phyloP scores from a whole-genome alignment of 1,140 invertebrate genomes.

The Chionoecetes opilio region DNA sequence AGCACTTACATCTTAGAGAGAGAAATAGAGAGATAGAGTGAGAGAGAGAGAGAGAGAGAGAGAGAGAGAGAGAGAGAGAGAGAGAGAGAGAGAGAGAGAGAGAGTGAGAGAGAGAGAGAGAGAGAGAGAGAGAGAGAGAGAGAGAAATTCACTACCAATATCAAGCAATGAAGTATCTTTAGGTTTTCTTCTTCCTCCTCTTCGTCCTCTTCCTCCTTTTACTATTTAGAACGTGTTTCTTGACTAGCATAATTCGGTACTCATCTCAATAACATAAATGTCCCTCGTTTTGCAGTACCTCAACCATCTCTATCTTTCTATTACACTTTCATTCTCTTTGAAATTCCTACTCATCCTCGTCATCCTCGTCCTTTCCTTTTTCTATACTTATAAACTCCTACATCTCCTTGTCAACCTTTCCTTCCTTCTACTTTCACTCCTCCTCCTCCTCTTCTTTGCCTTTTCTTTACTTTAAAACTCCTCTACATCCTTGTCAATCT shows the following conservation, averaged over 20 bases:
- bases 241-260: no score
- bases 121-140: not conserved
- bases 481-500: not conserved
- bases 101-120: not conserved
- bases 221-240: no score
- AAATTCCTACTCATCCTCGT: not conserved
- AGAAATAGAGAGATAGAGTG: slow-evolving; percentile 4
- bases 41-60: not conserved
- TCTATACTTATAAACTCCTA: no score
- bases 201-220: not conserved
- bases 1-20: not conserved
- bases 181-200: not conserved
- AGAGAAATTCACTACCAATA: not conserved
- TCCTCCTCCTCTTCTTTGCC: not conserved
- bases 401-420: no score
- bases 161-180: not conserved
- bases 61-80: not conserved
- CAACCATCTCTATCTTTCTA: no score
- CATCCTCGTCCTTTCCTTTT: not conserved
- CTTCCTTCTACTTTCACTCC: not conserved
- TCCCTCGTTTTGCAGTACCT: no score
- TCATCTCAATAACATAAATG: no score
- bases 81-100: not conserved
- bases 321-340: no score
- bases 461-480: not conserved